Evolutionary conservation across 2,797 vertebrate species (phyloP).

Genomic region (Epinephelus malabaricus): DNA sequence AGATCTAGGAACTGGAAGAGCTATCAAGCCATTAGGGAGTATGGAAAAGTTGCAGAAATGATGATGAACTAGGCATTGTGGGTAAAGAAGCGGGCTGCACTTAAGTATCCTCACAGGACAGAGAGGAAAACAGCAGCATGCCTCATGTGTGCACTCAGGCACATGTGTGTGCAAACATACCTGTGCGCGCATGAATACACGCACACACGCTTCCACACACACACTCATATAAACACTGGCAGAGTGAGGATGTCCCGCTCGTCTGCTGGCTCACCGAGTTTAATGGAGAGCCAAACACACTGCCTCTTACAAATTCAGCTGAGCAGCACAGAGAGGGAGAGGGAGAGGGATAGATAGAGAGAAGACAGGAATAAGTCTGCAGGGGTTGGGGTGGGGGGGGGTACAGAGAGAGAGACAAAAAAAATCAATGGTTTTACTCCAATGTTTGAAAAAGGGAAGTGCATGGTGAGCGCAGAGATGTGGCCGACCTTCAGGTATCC

Average conservation of each 20-base stretch:
- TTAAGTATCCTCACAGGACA: slow-evolving; percentile 21
- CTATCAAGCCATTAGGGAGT: slow-evolving; percentile 57
- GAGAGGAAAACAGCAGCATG: slow-evolving; percentile 15
- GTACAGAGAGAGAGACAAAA: slow-evolving; percentile 30
- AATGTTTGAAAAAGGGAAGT: slow-evolving; percentile 64
- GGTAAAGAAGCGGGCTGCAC: slow-evolving; percentile 29
- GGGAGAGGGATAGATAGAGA: slow-evolving; percentile 3
- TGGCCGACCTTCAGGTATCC: slow-evolving; percentile 79
- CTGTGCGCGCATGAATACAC: slow-evolving; percentile 6
- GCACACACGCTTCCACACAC: slow-evolving; percentile 17
- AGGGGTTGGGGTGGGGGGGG: not conserved
- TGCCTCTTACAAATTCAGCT: slow-evolving; percentile 56
- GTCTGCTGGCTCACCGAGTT: slow-evolving; percentile 66
- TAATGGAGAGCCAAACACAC: slow-evolving; percentile 63
- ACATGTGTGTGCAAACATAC: slow-evolving; percentile 7
- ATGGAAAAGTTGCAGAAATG: slow-evolving; percentile 43
- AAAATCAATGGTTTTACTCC: slow-evolving; percentile 68
- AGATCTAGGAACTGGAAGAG: slow-evolving; percentile 49
- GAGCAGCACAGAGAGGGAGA: slow-evolving; percentile 33
- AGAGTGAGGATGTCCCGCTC: slow-evolving; percentile 46
- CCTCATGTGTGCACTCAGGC: not conserved
- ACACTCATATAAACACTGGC: slow-evolving; percentile 19
- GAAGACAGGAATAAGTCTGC: slow-evolving; percentile 35
- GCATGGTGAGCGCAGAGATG: slow-evolving; percentile 47
- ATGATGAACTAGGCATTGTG: slow-evolving; percentile 23